Evolutionary conservation across 2,797 vertebrate genomes (phyloP).

Genomic region (Peromyscus attwateri): DNA sequence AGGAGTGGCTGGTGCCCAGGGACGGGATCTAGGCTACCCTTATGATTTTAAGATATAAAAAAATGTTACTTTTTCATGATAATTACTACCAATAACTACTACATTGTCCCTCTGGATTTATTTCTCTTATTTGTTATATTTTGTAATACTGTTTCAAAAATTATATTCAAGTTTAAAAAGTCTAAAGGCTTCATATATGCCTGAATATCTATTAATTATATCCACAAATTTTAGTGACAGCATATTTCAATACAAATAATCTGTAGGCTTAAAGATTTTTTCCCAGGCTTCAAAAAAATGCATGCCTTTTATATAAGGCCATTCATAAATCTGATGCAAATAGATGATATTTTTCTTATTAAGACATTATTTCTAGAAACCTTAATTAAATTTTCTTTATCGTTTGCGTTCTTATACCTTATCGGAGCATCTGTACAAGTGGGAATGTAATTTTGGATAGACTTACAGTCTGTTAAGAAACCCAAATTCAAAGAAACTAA

Average conservation of each 20-base stretch:
- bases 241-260: neutral
- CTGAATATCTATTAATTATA: neutral
- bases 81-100: neutral
- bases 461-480: neutral
- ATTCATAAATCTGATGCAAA: neutral
- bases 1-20: too few species aligned
- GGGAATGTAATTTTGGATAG: neutral
- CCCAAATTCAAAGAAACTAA: neutral
- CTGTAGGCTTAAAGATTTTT: neutral
- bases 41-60: neutral
- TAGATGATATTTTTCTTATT: neutral
- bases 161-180: neutral
- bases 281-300: neutral
- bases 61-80: neutral
- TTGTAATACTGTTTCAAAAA: neutral
- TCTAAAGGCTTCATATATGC: neutral
- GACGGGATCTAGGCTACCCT: too few species aligned
- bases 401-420: neutral
- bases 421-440: neutral
- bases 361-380: neutral
- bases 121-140: neutral
- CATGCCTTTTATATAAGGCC: neutral
- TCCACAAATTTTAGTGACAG: neutral
- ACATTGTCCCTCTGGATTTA: neutral
- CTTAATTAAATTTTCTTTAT: neutral